Percentiles rank a stretch among this genome's conserved stretches.
Conservation (phyloP, 2,797 vertebrate species). For the Bufotes viridis region DNA sequence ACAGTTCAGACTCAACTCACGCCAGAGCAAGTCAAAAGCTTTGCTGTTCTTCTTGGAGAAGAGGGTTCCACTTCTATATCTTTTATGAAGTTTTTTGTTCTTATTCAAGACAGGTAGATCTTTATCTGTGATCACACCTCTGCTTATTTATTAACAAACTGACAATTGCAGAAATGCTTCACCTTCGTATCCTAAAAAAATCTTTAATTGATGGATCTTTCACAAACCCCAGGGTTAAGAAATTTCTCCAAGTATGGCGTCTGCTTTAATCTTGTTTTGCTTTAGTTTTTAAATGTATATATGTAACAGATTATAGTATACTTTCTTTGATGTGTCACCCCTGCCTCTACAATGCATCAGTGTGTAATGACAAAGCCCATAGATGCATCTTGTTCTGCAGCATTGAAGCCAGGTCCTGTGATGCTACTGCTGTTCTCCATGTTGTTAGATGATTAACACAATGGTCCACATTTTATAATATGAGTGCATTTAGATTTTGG, state of each 20-base stretch:
- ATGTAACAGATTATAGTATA: too few species aligned
- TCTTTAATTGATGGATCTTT: neutral
- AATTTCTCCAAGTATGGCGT: neutral
- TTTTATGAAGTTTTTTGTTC: slow-evolving; percentile 47
- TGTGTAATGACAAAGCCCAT: too few species aligned
- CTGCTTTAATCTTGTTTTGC: too few species aligned
- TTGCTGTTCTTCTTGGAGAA: slow-evolving; percentile 12
- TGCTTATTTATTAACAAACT: neutral
- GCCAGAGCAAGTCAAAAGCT: neutral
- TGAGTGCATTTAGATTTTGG: too few species aligned
- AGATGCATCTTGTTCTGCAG: too few species aligned
- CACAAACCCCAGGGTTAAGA: neutral
- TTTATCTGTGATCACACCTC: neutral
- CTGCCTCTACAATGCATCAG: too few species aligned
- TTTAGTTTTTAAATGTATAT: too few species aligned
- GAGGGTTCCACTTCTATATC: neutral
- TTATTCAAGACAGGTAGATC: slow-evolving; percentile 60
- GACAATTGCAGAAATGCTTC: neutral
- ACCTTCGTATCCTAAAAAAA: too few species aligned
- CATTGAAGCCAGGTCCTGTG: too few species aligned
- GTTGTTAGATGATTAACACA: neutral
- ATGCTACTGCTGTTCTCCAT: neutral
- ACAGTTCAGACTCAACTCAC: neutral
- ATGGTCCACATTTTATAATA: too few species aligned
- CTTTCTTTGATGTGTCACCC: too few species aligned